A percentile compares a stretch with the other conserved stretches of the same genome.
Evolutionary conservation across 2,113 vertebrate genomes (phyloP).

Genomic region (Pelmatolapia mariae): DNA sequence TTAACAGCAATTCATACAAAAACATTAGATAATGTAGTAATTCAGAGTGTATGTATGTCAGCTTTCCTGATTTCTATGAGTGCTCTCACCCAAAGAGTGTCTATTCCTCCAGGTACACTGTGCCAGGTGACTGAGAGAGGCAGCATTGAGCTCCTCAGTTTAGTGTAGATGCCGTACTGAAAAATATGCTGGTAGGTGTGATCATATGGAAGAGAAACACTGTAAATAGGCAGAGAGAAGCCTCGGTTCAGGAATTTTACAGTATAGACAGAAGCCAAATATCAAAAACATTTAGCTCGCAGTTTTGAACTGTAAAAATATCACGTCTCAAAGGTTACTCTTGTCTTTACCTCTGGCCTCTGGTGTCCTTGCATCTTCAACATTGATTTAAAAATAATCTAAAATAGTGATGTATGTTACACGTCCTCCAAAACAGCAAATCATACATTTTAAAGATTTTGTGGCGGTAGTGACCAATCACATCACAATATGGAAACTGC

Average conservation of each 20-base stretch:
- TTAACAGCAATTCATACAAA: background rate
- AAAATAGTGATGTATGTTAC: accelerated
- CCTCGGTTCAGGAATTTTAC: background rate
- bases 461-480: too few species aligned
- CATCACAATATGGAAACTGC: too few species aligned
- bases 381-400: background rate
- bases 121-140: background rate
- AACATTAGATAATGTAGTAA: background rate
- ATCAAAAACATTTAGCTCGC: background rate
- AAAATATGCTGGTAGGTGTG: background rate
- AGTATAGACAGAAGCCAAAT: background rate
- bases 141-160: background rate
- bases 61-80: accelerated
- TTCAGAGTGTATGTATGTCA: background rate
- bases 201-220: background rate
- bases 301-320: background rate
- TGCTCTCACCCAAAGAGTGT: background rate
- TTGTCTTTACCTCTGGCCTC: background rate
- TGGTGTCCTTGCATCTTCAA: background rate
- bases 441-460: too few species aligned
- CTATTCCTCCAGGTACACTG: background rate
- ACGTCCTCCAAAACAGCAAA: accelerated
- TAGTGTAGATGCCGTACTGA: background rate
- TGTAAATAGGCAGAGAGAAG: background rate
- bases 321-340: background rate